Base-by-base conservation (phyloP, 2,797 vertebrate genomes). In the Tapera naevia region DNA sequence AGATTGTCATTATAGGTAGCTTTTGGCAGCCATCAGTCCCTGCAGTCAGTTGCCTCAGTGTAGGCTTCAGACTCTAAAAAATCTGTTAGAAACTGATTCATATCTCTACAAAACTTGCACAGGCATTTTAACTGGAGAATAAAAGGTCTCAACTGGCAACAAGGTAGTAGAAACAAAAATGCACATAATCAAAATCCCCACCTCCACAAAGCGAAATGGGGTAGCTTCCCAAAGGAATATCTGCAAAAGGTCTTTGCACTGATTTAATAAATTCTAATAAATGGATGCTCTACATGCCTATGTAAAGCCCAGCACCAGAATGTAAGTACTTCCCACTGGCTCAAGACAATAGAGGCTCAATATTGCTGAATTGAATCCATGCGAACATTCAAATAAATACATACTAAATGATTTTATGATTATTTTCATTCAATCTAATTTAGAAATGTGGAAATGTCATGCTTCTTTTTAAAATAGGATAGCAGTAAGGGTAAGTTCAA, bases 321-420 rank as follows among this genome's bases (percentile, higher is more conserved):
- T 45, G 21, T 74, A 86, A 89, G 75, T 86, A 46, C 60, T 94
- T 92, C 82, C 92, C 87, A 89, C 75, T 88, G 81, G 65, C 51
- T 75, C 80, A 81, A 16, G 86, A 95, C 81, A 93, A 90, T 53
- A 66, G 85, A 87, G 92, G 46, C 25, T 87, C 73, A 93, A 67
- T 28, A 79, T 65, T 57, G 27, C 32, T 88, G 85, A 93, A 96
- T 66, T 80, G 22, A 94, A 93, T 91, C 74, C 80, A 76, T 84
- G 50, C 51, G 91, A 62, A 53, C 32, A 80, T 89, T 56, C 46
- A 88, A 90, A 93, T 64, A 91, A 86, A 85, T 90, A 90, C 53
- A 88, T 86, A 91, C 67, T 53, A 86, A 91, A 92, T 62, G 1
- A 93, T 87, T 94, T 92, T 83, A 89, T 87, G 10, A 84, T 94